Evolutionary conservation across 2,113 vertebrate species (phyloP).

Genomic region (Toxotes chatareus): DNA sequence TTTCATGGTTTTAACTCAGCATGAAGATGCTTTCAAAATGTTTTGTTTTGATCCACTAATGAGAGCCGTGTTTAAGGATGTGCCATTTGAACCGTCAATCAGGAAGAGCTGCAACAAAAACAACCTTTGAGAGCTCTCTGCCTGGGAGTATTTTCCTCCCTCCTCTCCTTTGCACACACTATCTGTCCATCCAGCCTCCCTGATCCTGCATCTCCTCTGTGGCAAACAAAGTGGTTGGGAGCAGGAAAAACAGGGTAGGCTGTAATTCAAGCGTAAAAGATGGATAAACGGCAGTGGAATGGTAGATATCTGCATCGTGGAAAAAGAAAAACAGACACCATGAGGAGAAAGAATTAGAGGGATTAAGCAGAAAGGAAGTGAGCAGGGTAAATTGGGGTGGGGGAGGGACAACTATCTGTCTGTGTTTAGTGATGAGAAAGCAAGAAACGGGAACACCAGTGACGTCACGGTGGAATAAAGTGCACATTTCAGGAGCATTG

Average conservation of each 20-base stretch:
- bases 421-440: conserved; percentile 15
- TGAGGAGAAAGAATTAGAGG: conserved; percentile 49
- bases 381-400: background rate
- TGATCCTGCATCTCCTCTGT: conserved; percentile 34
- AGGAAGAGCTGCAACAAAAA: conserved; percentile 37
- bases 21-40: conserved; percentile 32
- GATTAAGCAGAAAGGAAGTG: conserved; percentile 37
- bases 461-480: conserved; percentile 47
- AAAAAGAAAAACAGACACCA: conserved; percentile 60
- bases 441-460: conserved; percentile 9
- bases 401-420: background rate
- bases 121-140: conserved; percentile 30
- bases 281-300: conserved; percentile 28
- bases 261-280: conserved; percentile 63
- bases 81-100: conserved; percentile 38
- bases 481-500: conserved; percentile 34
- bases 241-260: conserved; percentile 59
- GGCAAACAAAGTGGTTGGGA: conserved; percentile 40
- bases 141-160: background rate
- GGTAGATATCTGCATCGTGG: conserved; percentile 42
- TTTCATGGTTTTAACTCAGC: conserved; percentile 23
- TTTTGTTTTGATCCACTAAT: conserved; percentile 41
- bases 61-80: conserved; percentile 19
- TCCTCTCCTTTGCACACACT: conserved; percentile 13
- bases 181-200: conserved; percentile 30